Evolutionary conservation across 2,888 invertebrate species (phyloP).

Genomic region (Nephrocerus scutellatus): DNA sequence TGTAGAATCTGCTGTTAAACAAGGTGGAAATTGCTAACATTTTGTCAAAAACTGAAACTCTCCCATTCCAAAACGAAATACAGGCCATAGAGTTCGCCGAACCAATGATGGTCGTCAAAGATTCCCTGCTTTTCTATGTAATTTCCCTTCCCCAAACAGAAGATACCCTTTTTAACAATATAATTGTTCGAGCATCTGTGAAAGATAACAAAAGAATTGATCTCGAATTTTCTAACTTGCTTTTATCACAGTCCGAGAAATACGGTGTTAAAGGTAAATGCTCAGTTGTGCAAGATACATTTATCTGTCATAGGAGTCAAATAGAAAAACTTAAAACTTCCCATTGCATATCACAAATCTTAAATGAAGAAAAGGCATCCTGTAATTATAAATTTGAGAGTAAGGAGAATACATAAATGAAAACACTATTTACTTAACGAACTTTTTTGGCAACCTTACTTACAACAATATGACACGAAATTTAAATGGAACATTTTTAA

Average conservation of each 20-base stretch:
- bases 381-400: too few relatives aligned
- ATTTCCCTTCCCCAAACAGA: slow-evolving; percentile 18
- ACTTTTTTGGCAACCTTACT: slow-evolving; percentile 1
- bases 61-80: slow-evolving; percentile 22
- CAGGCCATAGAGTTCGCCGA: slow-evolving; percentile 21
- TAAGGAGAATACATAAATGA: too few relatives aligned
- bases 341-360: slow-evolving; percentile 4
- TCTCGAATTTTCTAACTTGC: slow-evolving; percentile 10
- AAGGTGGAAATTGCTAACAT: slow-evolving; percentile 20
- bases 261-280: slow-evolving; percentile 12
- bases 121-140: slow-evolving; percentile 18
- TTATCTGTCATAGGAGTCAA: slow-evolving; percentile 5
- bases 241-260: slow-evolving; percentile 14
- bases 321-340: too few relatives aligned
- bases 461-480: slow-evolving; percentile 5
- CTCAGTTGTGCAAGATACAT: slow-evolving; percentile 6
- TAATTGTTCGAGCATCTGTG: slow-evolving; percentile 16
- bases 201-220: slow-evolving; percentile 15
- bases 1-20: slow-evolving; percentile 19
- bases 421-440: too few relatives aligned
- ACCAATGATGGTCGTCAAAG: slow-evolving; percentile 19
- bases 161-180: slow-evolving; percentile 16
- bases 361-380: too few relatives aligned
- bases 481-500: slow-evolving; percentile 10
- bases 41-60: slow-evolving; percentile 19